Evolutionary conservation across 2,888 invertebrate genomes (phyloP).

Genomic region (Spodoptera littoralis): DNA sequence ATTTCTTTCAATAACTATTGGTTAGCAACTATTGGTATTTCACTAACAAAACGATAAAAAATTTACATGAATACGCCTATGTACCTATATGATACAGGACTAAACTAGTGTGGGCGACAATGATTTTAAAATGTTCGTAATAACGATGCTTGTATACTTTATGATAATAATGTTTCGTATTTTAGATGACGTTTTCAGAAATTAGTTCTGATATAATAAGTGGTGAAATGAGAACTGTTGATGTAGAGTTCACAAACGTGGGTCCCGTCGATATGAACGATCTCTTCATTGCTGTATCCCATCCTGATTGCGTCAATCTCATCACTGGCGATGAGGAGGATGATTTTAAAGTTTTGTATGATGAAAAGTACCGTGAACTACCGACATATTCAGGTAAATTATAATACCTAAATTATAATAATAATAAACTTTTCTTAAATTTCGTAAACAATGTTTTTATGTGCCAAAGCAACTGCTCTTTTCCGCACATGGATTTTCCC

Average conservation of each 20-base stretch:
- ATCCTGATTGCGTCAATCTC: conserved; percentile 91
- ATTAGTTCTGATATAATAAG: conserved; percentile 91
- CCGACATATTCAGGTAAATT: conserved; percentile 79
- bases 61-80: no score
- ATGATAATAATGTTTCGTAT: neutral
- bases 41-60: no score
- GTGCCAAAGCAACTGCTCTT: no score
- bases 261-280: conserved; percentile 91
- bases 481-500: no score
- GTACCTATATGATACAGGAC: no score
- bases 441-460: no score
- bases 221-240: conserved; percentile 92
- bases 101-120: no score
- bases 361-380: conserved; percentile 85
- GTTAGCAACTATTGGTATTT: no score
- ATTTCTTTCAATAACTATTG: neutral
- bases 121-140: no score
- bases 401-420: neutral
- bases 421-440: no score
- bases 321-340: conserved; percentile 66
- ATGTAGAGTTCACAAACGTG: conserved; percentile 91
- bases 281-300: conserved; percentile 91
- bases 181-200: conserved; percentile 91
- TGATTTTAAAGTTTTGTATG: conserved; percentile 71
- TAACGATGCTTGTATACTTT: no score